Conservation (phyloP, 2,113 vertebrate genomes). For the Catharus fuscescens region DNA sequence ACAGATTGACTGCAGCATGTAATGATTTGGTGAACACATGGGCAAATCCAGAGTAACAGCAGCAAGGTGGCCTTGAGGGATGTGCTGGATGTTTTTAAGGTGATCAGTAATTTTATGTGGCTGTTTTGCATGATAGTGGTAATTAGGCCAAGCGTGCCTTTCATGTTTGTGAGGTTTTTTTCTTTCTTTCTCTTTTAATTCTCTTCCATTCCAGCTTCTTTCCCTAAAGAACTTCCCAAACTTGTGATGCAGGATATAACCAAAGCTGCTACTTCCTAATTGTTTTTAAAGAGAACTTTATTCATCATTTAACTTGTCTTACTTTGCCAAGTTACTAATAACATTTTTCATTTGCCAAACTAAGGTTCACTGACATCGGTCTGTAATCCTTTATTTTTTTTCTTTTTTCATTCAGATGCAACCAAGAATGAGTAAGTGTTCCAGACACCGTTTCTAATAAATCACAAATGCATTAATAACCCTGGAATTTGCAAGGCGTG, state of each 20-base stretch:
- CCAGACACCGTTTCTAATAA: conserved; percentile 73
- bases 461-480: conserved; percentile 70
- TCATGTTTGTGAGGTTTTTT: neutral
- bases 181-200: neutral
- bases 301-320: conserved; percentile 44
- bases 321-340: conserved; percentile 68
- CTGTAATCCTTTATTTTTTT: conserved; percentile 71
- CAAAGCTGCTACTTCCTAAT: conserved; percentile 10
- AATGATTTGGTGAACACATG: neutral
- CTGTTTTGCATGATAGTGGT: neutral
- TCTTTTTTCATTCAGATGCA: conserved; percentile 75
- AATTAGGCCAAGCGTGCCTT: neutral
- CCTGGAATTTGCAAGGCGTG: conserved; percentile 66
- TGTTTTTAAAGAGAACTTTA: conserved; percentile 16
- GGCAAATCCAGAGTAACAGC: neutral
- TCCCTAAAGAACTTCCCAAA: conserved; percentile 1
- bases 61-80: neutral
- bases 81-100: neutral
- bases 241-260: neutral
- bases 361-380: conserved; percentile 63
- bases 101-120: neutral
- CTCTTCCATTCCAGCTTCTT: neutral
- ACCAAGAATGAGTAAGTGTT: conserved; percentile 79
- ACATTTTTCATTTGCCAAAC: conserved; percentile 65
- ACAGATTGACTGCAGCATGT: neutral